These are phyloP conservation scores for Parapristionchus giblindavisi DNA, from an alignment of 2,888 invertebrate species.

Conservation along the genomic window DNA sequence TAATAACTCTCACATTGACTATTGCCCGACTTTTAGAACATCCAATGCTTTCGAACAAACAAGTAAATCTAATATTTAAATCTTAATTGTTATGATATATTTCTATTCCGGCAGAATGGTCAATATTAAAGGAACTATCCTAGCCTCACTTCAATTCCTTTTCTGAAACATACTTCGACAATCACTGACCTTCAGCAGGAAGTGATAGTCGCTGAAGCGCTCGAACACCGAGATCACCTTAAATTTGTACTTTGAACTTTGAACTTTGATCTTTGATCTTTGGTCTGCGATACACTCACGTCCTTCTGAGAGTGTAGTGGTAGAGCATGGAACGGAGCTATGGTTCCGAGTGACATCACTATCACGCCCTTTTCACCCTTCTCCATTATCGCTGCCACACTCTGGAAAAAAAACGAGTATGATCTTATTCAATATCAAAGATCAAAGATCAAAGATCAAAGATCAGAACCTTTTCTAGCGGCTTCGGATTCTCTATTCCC, in stretches of 20 bases:
- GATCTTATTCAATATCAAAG: neutral
- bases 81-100: no score
- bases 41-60: no score
- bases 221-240: conserved; percentile 24
- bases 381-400: conserved; percentile 47
- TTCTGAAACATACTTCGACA: neutral
- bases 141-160: no score
- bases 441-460: neutral
- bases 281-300: neutral
- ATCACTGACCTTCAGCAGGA: conserved; percentile 53
- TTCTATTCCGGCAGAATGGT: no score
- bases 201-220: conserved; percentile 55
- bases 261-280: neutral
- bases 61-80: no score
- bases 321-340: conserved; percentile 42
- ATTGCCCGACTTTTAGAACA: no score
- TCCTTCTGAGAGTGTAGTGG: conserved; percentile 19
- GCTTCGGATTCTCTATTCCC: conserved; percentile 39
- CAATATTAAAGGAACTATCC: no score
- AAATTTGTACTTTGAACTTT: neutral
- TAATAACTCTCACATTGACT: no score
- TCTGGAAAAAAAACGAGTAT: conserved; percentile 38
- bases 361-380: conserved; percentile 56
- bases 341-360: conserved; percentile 57
- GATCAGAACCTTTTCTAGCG: conserved; percentile 33